Conservation (phyloP, 1,140 invertebrate species). For the Apis dorsata region DNA sequence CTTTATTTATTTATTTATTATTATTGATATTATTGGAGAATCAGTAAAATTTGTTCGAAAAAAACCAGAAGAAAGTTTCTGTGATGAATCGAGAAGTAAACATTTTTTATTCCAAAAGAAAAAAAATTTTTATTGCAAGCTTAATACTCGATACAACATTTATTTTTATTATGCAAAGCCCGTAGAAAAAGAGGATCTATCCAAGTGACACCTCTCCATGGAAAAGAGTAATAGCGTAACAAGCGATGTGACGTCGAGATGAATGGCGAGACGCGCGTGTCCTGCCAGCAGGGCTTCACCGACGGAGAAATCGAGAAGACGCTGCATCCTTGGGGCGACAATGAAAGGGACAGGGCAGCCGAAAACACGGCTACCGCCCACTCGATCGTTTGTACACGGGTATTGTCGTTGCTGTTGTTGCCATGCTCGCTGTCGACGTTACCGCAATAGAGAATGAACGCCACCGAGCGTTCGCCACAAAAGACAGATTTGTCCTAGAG, state of each 20-base stretch:
- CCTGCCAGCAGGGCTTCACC: slow-evolving; percentile 51
- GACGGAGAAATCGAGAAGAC: slow-evolving; percentile 28
- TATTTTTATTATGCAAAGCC: neutral
- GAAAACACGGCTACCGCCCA: slow-evolving; percentile 73
- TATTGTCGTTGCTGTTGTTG: slow-evolving; percentile 51
- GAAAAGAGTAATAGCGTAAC: neutral
- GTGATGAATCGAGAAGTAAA: neutral
- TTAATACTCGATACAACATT: no score
- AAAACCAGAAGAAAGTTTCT: neutral
- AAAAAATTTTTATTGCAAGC: no score
- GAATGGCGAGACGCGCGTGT: slow-evolving; percentile 52
- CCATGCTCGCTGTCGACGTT: slow-evolving; percentile 42
- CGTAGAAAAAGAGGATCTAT: no score
- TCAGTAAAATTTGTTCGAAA: no score
- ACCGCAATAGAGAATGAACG: slow-evolving; percentile 50
- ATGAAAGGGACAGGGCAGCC: slow-evolving; percentile 64
- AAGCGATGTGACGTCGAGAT: slow-evolving; percentile 6
- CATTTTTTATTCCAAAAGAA: no score
- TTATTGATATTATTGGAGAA: no score
- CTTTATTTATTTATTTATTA: no score
- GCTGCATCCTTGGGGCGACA: slow-evolving; percentile 53
- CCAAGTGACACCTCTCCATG: neutral
- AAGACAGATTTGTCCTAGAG: slow-evolving; percentile 65
- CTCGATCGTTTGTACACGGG: slow-evolving; percentile 61
- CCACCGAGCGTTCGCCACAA: slow-evolving; percentile 57